Percentiles rank a stretch among this genome's conserved stretches.
phyloP scores from a whole-genome alignment of 2,888 invertebrate species.

The Eristalinus aeneus region DNA sequence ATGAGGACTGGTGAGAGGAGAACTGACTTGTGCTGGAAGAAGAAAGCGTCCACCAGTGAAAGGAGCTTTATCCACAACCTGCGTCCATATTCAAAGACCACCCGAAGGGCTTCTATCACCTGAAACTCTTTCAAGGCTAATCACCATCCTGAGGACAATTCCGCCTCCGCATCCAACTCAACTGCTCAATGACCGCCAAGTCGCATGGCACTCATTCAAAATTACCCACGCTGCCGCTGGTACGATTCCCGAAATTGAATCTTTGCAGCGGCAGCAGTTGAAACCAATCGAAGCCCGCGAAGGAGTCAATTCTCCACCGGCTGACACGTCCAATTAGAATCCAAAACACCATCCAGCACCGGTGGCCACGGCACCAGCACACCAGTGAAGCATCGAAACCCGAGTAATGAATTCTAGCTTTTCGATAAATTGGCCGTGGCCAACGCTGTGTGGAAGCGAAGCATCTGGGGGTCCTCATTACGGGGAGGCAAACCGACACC shows the following conservation, averaged over 20 bases:
- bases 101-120: no score
- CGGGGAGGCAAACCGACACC: slow-evolving; percentile 17
- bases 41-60: no score
- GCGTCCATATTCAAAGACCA: no score
- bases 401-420: slow-evolving; percentile 58
- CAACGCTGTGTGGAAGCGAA: slow-evolving; percentile 22
- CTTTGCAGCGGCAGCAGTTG: background rate
- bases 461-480: slow-evolving; percentile 52
- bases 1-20: background rate
- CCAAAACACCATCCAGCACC: slow-evolving; percentile 34
- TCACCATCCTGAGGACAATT: background rate
- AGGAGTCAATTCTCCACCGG: slow-evolving; percentile 4
- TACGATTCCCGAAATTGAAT: background rate
- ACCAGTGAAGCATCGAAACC: slow-evolving; percentile 33
- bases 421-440: slow-evolving; percentile 57
- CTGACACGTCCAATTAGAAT: slow-evolving; percentile 55
- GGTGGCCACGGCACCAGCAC: background rate
- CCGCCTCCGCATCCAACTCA: background rate
- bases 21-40: no score
- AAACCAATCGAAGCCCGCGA: slow-evolving; percentile 10
- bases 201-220: background rate
- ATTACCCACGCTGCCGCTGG: background rate
- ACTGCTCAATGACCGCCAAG: background rate
- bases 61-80: no score
- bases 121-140: background rate